Evolutionary conservation across 2,797 vertebrate species (phyloP), one percentile per base, ranked within the genome.

Genomic region (Poeciliopsis paucimaculata): DNA sequence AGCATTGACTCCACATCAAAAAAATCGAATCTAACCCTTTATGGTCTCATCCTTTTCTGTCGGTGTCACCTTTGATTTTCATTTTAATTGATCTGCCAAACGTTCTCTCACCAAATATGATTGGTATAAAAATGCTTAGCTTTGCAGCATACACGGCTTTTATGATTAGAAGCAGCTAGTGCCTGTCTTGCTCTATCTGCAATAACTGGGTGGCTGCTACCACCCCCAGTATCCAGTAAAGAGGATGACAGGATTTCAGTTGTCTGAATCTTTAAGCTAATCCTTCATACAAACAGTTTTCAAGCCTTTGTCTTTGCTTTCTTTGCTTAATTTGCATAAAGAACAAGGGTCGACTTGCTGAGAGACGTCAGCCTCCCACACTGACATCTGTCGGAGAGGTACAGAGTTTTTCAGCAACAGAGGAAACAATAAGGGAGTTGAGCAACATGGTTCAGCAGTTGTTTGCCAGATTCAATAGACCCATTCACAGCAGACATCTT

Each of bases 201-300:
- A 23, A 53, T 77, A 68, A 47, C 60, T 51, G 36, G 53, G 71
- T n/a, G 26, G 45, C 28, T n/a, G 36, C n/a, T n/a, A 18, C 55
- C 64, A 15, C 28, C 55, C 46, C 36, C 55, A 79, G 64, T 64
- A 78, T 82, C 73, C 77, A 76, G 45, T 71, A 4, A 75, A 78
- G 45, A 78, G 28, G 53, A 78, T 39, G 66, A 72, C 66, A 62
- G 46, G 36, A 34, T n/a, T 79, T 31, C 72, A 34, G 46, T 71
- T 76, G 43, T 77, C 60, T 78, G 3, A 51, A 11, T 78, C 57
- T 77, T 43, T 74, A 39, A 77, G 39, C 23, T 82, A 75, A 78
- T 78, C 46, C 51, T 72, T 66, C 26, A 64, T 8, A 41, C 41
- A 76, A 83, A 76, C 70, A 68, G 41, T 74, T 39, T n/a, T 51